Base-by-base conservation (phyloP, 2,888 invertebrate species). In the Lithophane semibrunnea region DNA sequence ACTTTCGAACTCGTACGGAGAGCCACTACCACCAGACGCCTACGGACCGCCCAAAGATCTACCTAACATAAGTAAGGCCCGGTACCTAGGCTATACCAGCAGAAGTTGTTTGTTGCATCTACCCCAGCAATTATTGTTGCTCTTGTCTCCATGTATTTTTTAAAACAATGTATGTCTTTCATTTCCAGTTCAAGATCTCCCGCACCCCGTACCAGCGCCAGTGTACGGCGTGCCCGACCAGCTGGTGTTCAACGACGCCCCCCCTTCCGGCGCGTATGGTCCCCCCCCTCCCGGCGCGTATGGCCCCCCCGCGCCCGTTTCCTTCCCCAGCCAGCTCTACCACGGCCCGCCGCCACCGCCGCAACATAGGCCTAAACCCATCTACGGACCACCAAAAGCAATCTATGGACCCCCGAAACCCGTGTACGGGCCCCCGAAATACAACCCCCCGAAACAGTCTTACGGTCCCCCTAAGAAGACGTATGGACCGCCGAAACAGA, bases 191-290 rank as follows among this genome's bases (percentile, higher is more conserved):
- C 90, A 95, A 92, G 97, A 97, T 77, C 78, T 92, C 2, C 93
- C 89, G 21, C 92, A 95, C 21, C 97, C 97, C 5, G 94, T 96
- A 2, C 97, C 97, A 2, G 94, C 96, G 3, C 97, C 97, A 29
- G 95, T 97, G 0, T 97, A 97, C 89, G 97, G 97, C 73, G 97
- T 97, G 0, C 97, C 97, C 8, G 96, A 97, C 80, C 92, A 94
- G 66, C 94, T 95, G 75, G 91, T 89, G 67, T 92, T 91, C 84
- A 88, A 91, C 13, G 92, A 94, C 1, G 12, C 4, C 84, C 95
- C 0, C 94, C 95, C 96, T 0, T 94, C 95, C 0, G 93, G 96
- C 13, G 93, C 96, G 0, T 97, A 97, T 86, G 97, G 97, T 0
- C 94, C 96, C 0, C 97, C 97, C 0, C 94, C 97, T 1, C 97